phyloP scores from a whole-genome alignment of 2,888 invertebrate species.

The Lottia scabra region DNA sequence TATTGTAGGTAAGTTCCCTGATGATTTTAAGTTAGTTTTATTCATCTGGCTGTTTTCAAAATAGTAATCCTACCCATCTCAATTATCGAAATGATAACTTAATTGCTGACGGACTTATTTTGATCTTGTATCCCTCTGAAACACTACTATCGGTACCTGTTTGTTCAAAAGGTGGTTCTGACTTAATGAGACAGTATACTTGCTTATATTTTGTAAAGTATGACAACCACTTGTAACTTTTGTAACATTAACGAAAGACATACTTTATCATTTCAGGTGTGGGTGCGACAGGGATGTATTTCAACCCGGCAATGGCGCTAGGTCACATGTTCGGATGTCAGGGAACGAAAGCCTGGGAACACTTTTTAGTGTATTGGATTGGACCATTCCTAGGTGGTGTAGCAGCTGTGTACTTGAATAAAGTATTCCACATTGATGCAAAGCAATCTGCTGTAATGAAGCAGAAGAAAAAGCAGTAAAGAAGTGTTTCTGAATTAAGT shows the following conservation, averaged over 20 bases:
- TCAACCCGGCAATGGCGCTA: constrained; percentile 91
- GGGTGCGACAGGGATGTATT: constrained; percentile 92
- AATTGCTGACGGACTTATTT: no score
- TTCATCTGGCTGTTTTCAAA: not conserved
- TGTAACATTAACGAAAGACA: no score
- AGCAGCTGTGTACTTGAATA: constrained; percentile 43
- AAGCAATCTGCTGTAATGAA: constrained; percentile 21
- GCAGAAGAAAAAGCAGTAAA: constrained; percentile 33
- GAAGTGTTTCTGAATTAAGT: not conserved
- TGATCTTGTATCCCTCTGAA: no score
- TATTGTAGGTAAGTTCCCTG: constrained; percentile 45
- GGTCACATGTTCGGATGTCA: constrained; percentile 90
- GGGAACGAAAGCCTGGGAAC: constrained; percentile 85
- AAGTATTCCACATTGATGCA: constrained; percentile 43
- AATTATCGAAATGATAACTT: no score
- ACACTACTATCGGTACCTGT: no score
- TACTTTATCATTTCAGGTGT: constrained; percentile 76
- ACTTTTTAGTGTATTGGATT: constrained; percentile 91
- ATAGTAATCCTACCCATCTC: no score
- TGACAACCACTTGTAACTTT: no score
- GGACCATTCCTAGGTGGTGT: constrained; percentile 79
- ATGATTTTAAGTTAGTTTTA: no score
- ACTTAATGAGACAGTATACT: no score
- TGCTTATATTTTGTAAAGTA: no score
- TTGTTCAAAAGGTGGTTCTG: no score